Evolutionary conservation across 2,888 invertebrate species (phyloP), one percentile per base, ranked within the genome.

Genomic region (Hololepta plana): DNA sequence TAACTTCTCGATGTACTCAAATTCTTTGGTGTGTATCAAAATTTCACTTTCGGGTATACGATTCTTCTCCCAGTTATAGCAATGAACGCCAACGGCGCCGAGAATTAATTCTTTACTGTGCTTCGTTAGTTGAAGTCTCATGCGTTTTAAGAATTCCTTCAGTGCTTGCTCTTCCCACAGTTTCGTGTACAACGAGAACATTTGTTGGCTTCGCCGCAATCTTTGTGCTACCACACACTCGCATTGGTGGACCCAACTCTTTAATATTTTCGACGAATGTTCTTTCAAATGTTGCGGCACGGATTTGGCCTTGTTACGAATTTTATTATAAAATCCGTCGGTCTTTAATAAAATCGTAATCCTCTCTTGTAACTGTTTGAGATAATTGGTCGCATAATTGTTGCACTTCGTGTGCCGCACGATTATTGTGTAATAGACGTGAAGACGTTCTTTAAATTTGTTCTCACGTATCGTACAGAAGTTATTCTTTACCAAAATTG

Each of bases 101-200:
- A 70, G 38, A 26, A 72, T 39, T 23, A 69, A 49, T n/a, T 65
- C 60, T 26, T 54, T 59, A 2, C 64, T 52, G 29, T 59, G 62
- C 12, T 54, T 57, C 4, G 55, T 37, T 3, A 60, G 35, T 24
- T 54, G 51, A 20, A 46, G 46, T 26, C 52, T 51, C 47, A 64
- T 52, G 15, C 46, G 45, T 34, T 47, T 55, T 15, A 68, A 43
- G 11, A 71, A 55, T 31, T 65, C 60, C 30, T 49, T 59, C 2
- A 72, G 46, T 3, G 66, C 65, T 10, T 57, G 51, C 27, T 70
- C 66, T 27, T 69, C 70, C 63, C 72, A 72, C 33, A 71, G 57
- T 33, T 57, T 61, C 6, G 64, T 60, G 40, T 72, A 73, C 26
- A 72, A 52, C 28, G 59, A 60, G 37, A 70, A 58, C 46, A 72